Conservation (phyloP, 2,797 vertebrate species). For the Cyprinodon diabolis region DNA sequence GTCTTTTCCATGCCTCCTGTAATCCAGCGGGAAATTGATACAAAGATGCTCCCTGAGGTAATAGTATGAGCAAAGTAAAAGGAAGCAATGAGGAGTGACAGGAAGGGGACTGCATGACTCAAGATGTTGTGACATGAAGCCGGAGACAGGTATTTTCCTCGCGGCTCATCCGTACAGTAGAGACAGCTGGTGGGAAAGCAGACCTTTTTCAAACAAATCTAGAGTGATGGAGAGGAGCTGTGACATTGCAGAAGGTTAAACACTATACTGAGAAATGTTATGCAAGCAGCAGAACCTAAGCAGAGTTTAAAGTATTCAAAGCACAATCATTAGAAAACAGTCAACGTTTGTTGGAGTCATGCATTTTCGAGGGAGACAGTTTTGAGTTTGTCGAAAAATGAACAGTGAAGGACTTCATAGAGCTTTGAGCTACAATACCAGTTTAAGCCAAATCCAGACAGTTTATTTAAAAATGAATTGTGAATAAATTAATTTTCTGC, state of each 20-base stretch:
- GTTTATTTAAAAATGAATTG: neutral
- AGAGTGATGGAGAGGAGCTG: constrained; percentile 59
- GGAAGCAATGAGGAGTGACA: constrained; percentile 72
- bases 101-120: constrained; percentile 66
- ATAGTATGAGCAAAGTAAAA: constrained; percentile 58
- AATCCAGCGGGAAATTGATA: constrained; percentile 80
- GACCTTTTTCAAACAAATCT: constrained; percentile 51
- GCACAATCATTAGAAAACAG: constrained; percentile 53
- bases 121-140: constrained; percentile 70
- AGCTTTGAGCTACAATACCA: neutral
- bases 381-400: constrained; percentile 8
- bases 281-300: constrained; percentile 54
- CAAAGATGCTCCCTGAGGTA: constrained; percentile 74
- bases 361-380: constrained; percentile 32
- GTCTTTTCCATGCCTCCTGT: constrained; percentile 75
- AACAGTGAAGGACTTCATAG: neutral
- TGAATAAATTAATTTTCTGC: neutral
- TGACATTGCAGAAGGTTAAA: constrained; percentile 80
- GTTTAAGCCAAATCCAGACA: neutral
- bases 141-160: constrained; percentile 67
- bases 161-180: constrained; percentile 49
- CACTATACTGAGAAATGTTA: constrained; percentile 56
- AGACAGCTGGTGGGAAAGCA: constrained; percentile 57
- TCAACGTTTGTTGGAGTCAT: constrained; percentile 59
- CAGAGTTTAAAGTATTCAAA: constrained; percentile 63